A percentile compares a stretch with the other conserved stretches of the same genome.
These are phyloP conservation scores for Minunthozetes semirufus DNA, from an alignment of 2,888 invertebrate genomes.

Conservation along the genomic window DNA sequence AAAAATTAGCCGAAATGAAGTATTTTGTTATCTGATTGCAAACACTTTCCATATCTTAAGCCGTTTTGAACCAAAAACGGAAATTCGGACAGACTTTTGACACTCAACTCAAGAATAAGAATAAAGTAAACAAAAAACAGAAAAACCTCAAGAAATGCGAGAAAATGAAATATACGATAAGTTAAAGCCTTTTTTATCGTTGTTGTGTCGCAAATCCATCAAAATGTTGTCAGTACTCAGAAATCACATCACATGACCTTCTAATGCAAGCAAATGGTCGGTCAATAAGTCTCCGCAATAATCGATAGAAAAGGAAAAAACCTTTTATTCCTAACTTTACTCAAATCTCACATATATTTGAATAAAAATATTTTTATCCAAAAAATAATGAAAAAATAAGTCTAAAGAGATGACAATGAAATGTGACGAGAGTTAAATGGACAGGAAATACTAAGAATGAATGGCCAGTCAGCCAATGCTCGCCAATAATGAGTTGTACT, in stretches of 20 bases:
- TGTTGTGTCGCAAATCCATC: slow-evolving; percentile 1
- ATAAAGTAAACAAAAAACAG: slow-evolving; percentile 18
- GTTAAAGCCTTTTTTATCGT: neutral
- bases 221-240: neutral
- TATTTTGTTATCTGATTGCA: slow-evolving; percentile 8
- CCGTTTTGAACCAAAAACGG: slow-evolving; percentile 23
- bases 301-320: too few relatives aligned
- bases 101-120: neutral
- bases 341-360: too few relatives aligned
- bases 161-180: neutral
- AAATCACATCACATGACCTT: neutral
- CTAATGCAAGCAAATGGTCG: too few relatives aligned
- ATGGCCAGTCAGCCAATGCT: neutral
- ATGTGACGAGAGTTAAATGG: slow-evolving; percentile 1
- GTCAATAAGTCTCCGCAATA: too few relatives aligned
- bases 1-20: slow-evolving; percentile 5
- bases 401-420: neutral
- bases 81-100: slow-evolving; percentile 22
- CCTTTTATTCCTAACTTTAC: too few relatives aligned
- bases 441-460: neutral
- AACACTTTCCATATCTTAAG: slow-evolving; percentile 24
- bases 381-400: neutral
- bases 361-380: slow-evolving; percentile 4
- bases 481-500: neutral
- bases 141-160: neutral